A percentile compares a stretch with the other conserved stretches of the same genome.
Evolutionary conservation across 2,888 invertebrate genomes (phyloP).

Genomic region (Xylota sylvarum): DNA sequence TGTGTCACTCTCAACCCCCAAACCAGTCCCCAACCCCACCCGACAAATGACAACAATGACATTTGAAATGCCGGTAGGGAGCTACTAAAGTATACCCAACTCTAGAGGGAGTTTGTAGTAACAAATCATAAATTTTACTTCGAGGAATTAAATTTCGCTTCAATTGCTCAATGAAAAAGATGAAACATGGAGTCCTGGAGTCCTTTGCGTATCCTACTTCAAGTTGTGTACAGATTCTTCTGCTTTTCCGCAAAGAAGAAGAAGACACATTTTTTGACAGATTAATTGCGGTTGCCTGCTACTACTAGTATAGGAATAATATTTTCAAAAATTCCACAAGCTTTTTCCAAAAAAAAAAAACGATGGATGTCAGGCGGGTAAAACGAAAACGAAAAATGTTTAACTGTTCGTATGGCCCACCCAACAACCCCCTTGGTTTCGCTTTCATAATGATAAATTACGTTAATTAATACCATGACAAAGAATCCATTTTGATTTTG

Average conservation of each 20-base stretch:
- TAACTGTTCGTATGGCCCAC: constrained; percentile 23
- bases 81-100: neutral
- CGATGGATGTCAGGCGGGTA: neutral
- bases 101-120: constrained; percentile 4
- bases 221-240: neutral
- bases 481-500: constrained; percentile 73
- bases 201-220: constrained; percentile 9
- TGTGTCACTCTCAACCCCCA: constrained; percentile 34
- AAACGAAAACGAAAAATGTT: constrained; percentile 21
- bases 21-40: neutral
- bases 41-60: neutral
- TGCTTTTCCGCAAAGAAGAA: neutral
- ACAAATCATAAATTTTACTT: constrained; percentile 73
- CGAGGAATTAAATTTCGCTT: constrained; percentile 71
- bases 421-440: constrained; percentile 20
- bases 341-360: constrained; percentile 35
- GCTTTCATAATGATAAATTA: constrained; percentile 82
- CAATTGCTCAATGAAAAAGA: constrained; percentile 65
- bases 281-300: constrained; percentile 74
- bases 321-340: constrained; percentile 55
- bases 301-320: constrained; percentile 30
- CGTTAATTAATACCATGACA: constrained; percentile 82
- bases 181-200: constrained; percentile 1
- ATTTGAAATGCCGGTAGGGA: constrained; percentile 34
- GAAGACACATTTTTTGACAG: constrained; percentile 63